These are phyloP conservation scores for Peribatodes rhomboidaria DNA, from an alignment of 2,888 invertebrate species.

Conservation along the genomic window DNA sequence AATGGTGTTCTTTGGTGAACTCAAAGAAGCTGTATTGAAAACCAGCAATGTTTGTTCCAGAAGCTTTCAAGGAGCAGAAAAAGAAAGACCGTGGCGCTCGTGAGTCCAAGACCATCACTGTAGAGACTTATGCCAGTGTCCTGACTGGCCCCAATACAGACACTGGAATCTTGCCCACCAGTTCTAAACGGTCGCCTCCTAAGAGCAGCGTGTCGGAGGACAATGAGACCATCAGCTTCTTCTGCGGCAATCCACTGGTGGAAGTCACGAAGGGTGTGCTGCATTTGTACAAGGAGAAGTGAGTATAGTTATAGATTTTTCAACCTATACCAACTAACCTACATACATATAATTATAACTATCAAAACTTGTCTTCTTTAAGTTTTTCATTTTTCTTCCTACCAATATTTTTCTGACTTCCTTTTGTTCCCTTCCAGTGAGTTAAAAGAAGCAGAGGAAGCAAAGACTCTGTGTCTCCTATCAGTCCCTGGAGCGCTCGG, in stretches of 20 bases:
- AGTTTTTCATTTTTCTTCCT: background rate
- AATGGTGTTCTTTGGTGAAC: too few relatives aligned
- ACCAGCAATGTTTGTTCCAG: conserved; percentile 52
- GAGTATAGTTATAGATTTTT: conserved; percentile 58
- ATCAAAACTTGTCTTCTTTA: too few relatives aligned
- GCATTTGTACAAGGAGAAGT: conserved; percentile 99
- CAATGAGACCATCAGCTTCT: conserved; percentile 90
- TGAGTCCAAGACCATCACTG: conserved; percentile 90
- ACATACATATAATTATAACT: too few relatives aligned
- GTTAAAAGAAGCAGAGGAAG: conserved; percentile 90
- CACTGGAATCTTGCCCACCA: conserved; percentile 87
- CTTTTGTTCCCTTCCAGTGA: too few relatives aligned
- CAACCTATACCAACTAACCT: too few relatives aligned
- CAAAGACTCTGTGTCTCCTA: conserved; percentile 94
- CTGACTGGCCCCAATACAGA: conserved; percentile 83
- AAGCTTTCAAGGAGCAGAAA: conserved; percentile 76
- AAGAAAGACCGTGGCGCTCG: conserved; percentile 89
- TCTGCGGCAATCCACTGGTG: conserved; percentile 98
- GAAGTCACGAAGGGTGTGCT: conserved; percentile 98
- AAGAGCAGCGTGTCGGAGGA: conserved; percentile 68
- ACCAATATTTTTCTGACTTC: conserved; percentile 6
- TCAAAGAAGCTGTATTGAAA: background rate
- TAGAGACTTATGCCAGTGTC: conserved; percentile 92
- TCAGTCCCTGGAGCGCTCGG: conserved; percentile 96
- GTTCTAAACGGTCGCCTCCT: conserved; percentile 86